Conservation (phyloP, 2,113 vertebrate genomes). For the Vombatus ursinus region DNA sequence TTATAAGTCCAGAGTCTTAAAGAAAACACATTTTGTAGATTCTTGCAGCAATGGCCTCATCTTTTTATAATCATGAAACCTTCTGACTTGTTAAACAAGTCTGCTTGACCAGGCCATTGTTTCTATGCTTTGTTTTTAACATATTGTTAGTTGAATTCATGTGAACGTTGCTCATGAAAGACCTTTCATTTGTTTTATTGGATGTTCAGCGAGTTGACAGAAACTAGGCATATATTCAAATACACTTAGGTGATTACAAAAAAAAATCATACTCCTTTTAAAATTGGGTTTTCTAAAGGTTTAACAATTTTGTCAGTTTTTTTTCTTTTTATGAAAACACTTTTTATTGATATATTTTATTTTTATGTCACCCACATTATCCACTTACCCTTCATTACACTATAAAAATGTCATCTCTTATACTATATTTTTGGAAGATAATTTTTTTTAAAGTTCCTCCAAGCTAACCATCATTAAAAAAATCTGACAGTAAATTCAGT, state of each 20-base stretch:
- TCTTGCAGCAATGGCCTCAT: neutral
- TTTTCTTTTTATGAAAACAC: neutral
- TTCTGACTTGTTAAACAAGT: neutral
- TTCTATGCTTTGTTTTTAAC: neutral
- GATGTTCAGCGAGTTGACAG: neutral
- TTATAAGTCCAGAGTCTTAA: neutral
- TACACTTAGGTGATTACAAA: neutral
- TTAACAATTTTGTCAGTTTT: neutral
- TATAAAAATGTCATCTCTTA: neutral
- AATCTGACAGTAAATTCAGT: too few relatives aligned
- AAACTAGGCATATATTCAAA: neutral
- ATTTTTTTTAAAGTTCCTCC: neutral
- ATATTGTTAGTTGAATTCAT: neutral
- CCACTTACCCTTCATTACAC: neutral
- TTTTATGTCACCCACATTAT: neutral
- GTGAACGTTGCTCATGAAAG: neutral
- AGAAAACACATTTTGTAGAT: neutral
- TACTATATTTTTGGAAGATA: neutral
- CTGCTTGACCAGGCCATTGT: neutral
- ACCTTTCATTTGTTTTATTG: neutral
- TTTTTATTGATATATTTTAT: neutral
- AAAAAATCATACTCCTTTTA: neutral
- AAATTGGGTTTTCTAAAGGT: neutral
- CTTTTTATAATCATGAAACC: neutral
- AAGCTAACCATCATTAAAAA: neutral